A percentile compares a stretch with the other conserved stretches of the same genome.
phyloP scores from a whole-genome alignment of 2,888 invertebrate species.

The Tetropium fuscum region DNA sequence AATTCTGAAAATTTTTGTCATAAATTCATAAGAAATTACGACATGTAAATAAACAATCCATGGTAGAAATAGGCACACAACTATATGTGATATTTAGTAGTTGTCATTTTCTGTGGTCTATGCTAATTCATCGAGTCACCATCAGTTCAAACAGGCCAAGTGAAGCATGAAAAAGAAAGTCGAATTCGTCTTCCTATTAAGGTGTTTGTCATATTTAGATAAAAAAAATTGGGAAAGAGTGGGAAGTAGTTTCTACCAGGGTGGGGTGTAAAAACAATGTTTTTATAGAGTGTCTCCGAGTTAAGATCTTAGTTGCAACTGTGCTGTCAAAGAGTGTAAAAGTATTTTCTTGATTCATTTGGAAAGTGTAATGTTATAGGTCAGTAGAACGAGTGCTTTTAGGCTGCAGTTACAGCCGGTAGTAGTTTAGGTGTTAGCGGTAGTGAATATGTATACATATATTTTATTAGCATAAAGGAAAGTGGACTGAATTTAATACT shows the following conservation, averaged over 20 bases:
- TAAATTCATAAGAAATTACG: too few relatives aligned
- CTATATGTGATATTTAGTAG: too few relatives aligned
- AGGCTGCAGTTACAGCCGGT: not conserved
- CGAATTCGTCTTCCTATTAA: slow-evolving; percentile 24
- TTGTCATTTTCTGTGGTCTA: not conserved
- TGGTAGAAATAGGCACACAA: too few relatives aligned
- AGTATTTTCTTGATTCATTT: not conserved
- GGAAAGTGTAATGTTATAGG: slow-evolving; percentile 25
- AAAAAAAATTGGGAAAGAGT: slow-evolving; percentile 12
- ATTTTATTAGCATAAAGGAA: slow-evolving; percentile 8
- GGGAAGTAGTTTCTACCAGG: slow-evolving; percentile 10
- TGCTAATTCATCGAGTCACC: slow-evolving; percentile 1
- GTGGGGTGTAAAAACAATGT: slow-evolving; percentile 19
- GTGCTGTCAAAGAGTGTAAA: slow-evolving; percentile 15
- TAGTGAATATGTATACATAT: not conserved
- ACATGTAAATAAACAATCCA: too few relatives aligned
- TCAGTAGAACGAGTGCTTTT: slow-evolving; percentile 12
- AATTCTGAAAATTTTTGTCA: too few relatives aligned
- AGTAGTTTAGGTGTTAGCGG: not conserved
- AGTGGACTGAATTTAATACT: slow-evolving; percentile 6
- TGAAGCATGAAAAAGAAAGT: slow-evolving; percentile 25
- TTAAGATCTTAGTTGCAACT: slow-evolving; percentile 5
- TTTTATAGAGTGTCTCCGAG: slow-evolving; percentile 15
- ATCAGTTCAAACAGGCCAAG: not conserved
- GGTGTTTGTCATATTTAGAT: slow-evolving; percentile 7